Percentiles rank a stretch among this genome's conserved stretches.
Conservation (phyloP, 2,113 vertebrate species). For the Notechis scutatus region DNA sequence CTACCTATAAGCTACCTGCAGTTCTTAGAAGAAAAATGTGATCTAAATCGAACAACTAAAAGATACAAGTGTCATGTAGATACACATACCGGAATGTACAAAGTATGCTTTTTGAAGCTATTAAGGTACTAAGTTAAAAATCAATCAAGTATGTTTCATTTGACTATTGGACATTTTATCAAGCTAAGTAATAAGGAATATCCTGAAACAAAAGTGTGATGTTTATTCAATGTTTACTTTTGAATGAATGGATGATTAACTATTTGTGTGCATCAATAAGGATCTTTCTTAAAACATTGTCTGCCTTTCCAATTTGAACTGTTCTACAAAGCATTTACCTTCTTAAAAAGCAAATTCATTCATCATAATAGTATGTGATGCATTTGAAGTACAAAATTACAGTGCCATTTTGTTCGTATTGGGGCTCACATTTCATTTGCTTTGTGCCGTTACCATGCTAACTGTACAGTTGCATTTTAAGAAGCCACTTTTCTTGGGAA, state of each 20-base stretch:
- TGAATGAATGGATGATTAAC: slow-evolving; percentile 3
- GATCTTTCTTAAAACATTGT: neutral
- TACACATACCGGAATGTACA: neutral
- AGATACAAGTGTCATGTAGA: neutral
- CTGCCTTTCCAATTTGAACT: slow-evolving; percentile 7
- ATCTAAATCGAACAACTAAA: neutral
- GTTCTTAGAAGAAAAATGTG: neutral
- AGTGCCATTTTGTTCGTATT: neutral
- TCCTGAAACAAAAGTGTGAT: neutral
- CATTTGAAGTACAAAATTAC: slow-evolving; percentile 22
- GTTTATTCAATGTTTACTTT: neutral
- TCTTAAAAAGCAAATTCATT: slow-evolving; percentile 12
- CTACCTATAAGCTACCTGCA: neutral
- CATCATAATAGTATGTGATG: slow-evolving; percentile 1
- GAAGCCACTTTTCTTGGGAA: neutral
- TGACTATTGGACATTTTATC: neutral
- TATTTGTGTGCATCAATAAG: neutral
- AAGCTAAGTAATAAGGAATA: neutral
- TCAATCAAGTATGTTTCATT: neutral
- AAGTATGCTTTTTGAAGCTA: neutral
- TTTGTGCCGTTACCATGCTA: slow-evolving; percentile 17
- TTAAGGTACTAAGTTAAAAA: neutral
- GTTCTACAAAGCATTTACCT: slow-evolving; percentile 10
- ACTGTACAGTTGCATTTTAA: slow-evolving; percentile 7
- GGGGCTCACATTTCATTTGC: slow-evolving; percentile 6